phyloP scores from a whole-genome alignment of 2,113 vertebrate species.

The Sturnira hondurensis region DNA sequence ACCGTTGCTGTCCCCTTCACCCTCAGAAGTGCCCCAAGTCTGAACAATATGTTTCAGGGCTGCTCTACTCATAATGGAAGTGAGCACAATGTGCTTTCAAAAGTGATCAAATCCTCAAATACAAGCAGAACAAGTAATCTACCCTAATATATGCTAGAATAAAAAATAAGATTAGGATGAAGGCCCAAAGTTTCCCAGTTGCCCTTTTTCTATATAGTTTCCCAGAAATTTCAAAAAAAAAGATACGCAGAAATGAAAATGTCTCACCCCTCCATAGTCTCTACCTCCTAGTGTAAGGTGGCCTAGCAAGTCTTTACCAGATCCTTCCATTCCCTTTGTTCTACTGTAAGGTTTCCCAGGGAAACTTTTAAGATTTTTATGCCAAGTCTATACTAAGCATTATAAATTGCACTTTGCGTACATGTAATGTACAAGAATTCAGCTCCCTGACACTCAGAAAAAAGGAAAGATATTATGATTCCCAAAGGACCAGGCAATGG shows the following conservation, averaged over 20 bases:
- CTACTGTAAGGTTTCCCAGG: background rate
- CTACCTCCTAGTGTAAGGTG: background rate
- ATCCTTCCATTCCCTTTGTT: background rate
- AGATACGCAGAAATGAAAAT: background rate
- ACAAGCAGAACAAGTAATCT: background rate
- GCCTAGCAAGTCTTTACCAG: background rate
- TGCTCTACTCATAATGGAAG: background rate
- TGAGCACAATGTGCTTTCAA: background rate
- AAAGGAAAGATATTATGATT: background rate
- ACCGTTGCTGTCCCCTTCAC: background rate
- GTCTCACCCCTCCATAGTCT: background rate
- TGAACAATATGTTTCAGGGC: background rate
- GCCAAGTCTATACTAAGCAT: background rate
- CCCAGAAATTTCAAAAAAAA: background rate
- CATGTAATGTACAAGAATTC: background rate
- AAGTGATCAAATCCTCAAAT: conserved; percentile 7
- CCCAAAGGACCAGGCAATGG: background rate
- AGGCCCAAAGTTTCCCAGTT: background rate
- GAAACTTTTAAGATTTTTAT: background rate
- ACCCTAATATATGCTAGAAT: background rate
- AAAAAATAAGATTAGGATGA: background rate
- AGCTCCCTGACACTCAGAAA: background rate
- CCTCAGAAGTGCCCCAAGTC: background rate
- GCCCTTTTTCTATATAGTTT: background rate
- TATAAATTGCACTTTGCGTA: background rate